Base-by-base conservation (phyloP, 2,797 vertebrate species). In the Dromococcyx pavoninus region DNA sequence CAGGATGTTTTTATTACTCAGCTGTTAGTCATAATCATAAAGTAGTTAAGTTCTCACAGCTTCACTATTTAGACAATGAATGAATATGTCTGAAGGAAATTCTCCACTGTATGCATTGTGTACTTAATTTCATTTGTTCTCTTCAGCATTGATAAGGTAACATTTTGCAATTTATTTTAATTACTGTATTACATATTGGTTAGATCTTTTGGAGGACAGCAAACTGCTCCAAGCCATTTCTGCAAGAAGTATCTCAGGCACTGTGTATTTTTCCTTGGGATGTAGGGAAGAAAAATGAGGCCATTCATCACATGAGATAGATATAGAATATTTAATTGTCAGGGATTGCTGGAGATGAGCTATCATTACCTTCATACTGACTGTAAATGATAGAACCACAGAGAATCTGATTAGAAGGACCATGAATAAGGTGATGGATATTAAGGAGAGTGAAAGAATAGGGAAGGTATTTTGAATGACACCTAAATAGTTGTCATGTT, bases 291-390 rank as follows among this genome's bases (percentile, higher is more conserved):
- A 37, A 93, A 93, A 87, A 93, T 84, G 32, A 86, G 41, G n/a
- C 13, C 43, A 83, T 89, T 86, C 65, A 83, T 94, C 65, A 94
- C 65, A 77, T 2, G 2, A 65, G 56, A 80, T 76, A 72, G 65
- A 84, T 41, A 41, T 41, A 41, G 39, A 41, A 89, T 73, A 89
- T 60, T 91, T 90, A 93, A 85, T 93, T 91, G 89, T 74, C 54
- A 85, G 66, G 67, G 67, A 75, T 72, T 88, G 74, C 69, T 93
- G 69, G 22, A 78, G 51, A 69, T 81, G 60, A 86, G 27, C 33
- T 71, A 72, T 44, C 48, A 56, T 79, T 75, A 78, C 43, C 22
- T 85, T 78, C 64, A 48, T 72, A 64, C 33, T 64, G 43, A 54
- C 54, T 4, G 2, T 88, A 88, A 91, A 78, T 69, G 83, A 65